Evolutionary conservation across 2,797 vertebrate genomes (phyloP).

Genomic region (Rhadinocentrus ornatus): DNA sequence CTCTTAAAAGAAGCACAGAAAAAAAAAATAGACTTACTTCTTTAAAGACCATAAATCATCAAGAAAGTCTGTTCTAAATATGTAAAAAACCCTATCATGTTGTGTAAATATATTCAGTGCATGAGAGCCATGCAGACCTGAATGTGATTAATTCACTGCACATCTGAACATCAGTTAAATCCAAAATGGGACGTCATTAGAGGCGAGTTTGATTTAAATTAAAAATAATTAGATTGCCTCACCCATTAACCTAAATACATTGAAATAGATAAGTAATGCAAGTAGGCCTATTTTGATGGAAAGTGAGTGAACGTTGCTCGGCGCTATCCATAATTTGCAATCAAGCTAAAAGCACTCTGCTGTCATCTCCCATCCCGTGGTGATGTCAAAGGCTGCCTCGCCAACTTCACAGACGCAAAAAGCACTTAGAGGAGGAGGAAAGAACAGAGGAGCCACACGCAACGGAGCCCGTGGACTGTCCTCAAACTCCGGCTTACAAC

Average conservation of each 20-base stretch:
- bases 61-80: background rate
- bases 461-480: slow-evolving; percentile 55
- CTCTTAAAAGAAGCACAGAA: slow-evolving; percentile 38
- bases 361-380: slow-evolving; percentile 80
- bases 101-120: slow-evolving; percentile 39
- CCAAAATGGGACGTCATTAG: slow-evolving; percentile 81
- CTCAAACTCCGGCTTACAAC: slow-evolving; percentile 50
- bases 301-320: slow-evolving; percentile 69
- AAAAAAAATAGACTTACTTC: slow-evolving; percentile 16
- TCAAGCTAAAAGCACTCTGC: slow-evolving; percentile 84
- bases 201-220: slow-evolving; percentile 81
- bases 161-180: slow-evolving; percentile 68
- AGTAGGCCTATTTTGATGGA: slow-evolving; percentile 80
- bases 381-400: slow-evolving; percentile 81
- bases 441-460: slow-evolving; percentile 62
- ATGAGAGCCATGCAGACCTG: slow-evolving; percentile 48
- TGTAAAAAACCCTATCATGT: slow-evolving; percentile 31
- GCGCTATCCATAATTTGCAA: slow-evolving; percentile 84
- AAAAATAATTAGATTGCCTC: slow-evolving; percentile 83
- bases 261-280: slow-evolving; percentile 82
- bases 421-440: slow-evolving; percentile 68
- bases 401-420: slow-evolving; percentile 78
- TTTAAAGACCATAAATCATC: slow-evolving; percentile 21
- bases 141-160: slow-evolving; percentile 62
- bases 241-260: slow-evolving; percentile 84